phyloP scores from a whole-genome alignment of 37 sponge, comb jelly and placozoan species.

The Chondrosia reniformis region DNA sequence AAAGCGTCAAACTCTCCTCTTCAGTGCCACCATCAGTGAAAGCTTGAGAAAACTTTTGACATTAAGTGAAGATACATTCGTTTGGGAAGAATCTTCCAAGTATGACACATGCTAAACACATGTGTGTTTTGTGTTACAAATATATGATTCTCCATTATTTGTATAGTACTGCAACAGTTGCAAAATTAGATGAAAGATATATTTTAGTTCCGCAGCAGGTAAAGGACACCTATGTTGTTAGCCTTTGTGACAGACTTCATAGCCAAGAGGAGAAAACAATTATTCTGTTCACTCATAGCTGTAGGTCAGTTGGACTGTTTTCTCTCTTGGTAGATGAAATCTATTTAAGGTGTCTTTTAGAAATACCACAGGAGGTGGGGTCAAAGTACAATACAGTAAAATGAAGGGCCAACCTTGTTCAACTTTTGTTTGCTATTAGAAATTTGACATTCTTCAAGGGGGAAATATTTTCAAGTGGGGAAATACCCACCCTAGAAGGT shows the following conservation, averaged over 20 bases:
- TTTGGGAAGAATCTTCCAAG: slow-evolving; percentile 36
- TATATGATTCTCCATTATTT: too few relatives aligned
- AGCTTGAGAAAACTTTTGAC: slow-evolving; percentile 63
- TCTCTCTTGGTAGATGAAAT: background rate
- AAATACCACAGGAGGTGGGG: too few relatives aligned
- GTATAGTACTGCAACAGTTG: slow-evolving; percentile 74
- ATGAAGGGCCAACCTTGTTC: too few relatives aligned
- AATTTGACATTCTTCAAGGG: too few relatives aligned
- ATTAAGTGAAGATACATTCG: slow-evolving; percentile 65
- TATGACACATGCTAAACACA: background rate
- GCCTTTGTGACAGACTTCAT: slow-evolving; percentile 51
- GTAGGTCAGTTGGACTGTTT: slow-evolving; percentile 39
- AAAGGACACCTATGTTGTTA: slow-evolving; percentile 80
- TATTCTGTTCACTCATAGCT: slow-evolving; percentile 85
- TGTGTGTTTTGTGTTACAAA: too few relatives aligned
- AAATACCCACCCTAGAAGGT: too few relatives aligned
- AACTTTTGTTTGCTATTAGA: too few relatives aligned
- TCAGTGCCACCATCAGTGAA: slow-evolving; percentile 94
- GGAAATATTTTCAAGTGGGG: too few relatives aligned
- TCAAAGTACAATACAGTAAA: too few relatives aligned
- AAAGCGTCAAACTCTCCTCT: slow-evolving; percentile 93
- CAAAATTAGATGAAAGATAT: slow-evolving; percentile 77
- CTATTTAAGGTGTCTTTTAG: too few relatives aligned
- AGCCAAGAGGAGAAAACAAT: slow-evolving; percentile 53
- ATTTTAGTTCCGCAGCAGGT: slow-evolving; percentile 78